These are phyloP conservation scores for Ciconia maguari DNA, from an alignment of 2,113 vertebrate species.

Conservation along the genomic window DNA sequence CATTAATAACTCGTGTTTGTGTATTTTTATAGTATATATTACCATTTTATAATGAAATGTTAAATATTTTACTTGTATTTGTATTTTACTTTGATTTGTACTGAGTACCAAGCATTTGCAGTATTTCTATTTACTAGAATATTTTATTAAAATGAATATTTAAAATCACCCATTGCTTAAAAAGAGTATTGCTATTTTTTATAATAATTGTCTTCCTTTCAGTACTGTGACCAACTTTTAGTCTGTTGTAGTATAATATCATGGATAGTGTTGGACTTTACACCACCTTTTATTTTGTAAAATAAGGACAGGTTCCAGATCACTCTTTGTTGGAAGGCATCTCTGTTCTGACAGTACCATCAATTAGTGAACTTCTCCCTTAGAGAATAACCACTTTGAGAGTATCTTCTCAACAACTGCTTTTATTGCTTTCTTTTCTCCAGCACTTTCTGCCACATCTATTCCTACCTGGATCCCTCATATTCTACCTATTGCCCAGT, in stretches of 20 bases:
- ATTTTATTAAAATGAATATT: constrained; percentile 62
- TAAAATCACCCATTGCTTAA: constrained; percentile 23
- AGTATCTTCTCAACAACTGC: neutral
- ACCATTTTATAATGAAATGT: constrained; percentile 57
- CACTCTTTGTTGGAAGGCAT: neutral
- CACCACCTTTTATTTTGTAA: neutral
- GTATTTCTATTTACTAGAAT: constrained; percentile 24
- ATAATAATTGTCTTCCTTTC: neutral
- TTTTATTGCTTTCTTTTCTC: neutral
- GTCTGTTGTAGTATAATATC: neutral
- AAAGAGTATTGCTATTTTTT: neutral
- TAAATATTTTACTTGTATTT: constrained; percentile 65
- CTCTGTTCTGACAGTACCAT: neutral
- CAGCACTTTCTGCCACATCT: neutral
- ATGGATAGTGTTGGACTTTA: neutral
- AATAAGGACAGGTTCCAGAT: neutral
- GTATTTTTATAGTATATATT: constrained; percentile 37
- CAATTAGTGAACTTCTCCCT: neutral
- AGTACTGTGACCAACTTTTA: neutral
- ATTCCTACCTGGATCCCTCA: neutral
- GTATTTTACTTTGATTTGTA: constrained; percentile 49
- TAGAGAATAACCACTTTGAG: neutral
- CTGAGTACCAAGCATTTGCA: neutral
- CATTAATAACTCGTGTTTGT: constrained; percentile 34
- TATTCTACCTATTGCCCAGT: neutral